These are phyloP conservation scores for Romanogobio albipinnatus DNA, from an alignment of 2,113 vertebrate genomes.

Conservation along the genomic window DNA sequence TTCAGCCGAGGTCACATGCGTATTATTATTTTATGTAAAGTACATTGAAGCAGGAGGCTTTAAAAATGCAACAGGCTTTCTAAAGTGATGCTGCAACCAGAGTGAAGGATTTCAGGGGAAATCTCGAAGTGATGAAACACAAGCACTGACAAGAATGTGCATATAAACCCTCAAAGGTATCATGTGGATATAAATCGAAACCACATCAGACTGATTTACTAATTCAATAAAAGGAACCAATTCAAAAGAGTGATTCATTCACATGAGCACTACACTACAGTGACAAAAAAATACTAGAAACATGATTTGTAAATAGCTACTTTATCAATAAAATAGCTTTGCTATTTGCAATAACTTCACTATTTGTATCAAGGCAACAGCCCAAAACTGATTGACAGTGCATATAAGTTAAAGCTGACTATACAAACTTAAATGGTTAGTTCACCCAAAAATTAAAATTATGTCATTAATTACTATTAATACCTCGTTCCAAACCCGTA, in stretches of 20 bases:
- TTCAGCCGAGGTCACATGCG: conserved; percentile 28
- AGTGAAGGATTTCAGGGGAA: not conserved
- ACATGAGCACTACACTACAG: not conserved
- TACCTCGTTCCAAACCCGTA: too few relatives aligned
- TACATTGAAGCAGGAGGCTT: conserved; percentile 10
- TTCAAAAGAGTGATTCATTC: not conserved
- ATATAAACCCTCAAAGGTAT: not conserved
- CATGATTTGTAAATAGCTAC: not conserved
- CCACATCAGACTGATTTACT: not conserved
- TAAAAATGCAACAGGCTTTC: conserved; percentile 50
- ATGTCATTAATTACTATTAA: too few relatives aligned
- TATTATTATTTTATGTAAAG: conserved; percentile 42
- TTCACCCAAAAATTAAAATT: too few relatives aligned
- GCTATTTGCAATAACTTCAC: not conserved
- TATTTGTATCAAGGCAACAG: too few relatives aligned
- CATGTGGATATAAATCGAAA: not conserved
- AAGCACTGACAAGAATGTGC: not conserved
- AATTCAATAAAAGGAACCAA: not conserved
- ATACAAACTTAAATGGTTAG: not conserved
- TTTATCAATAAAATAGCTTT: not conserved
- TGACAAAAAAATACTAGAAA: not conserved
- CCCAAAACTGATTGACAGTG: too few relatives aligned
- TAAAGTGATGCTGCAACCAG: not conserved
- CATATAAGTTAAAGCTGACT: not conserved
- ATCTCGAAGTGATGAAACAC: not conserved